phyloP scores from a whole-genome alignment of 2,888 invertebrate genomes.

The Acleris cristana region DNA sequence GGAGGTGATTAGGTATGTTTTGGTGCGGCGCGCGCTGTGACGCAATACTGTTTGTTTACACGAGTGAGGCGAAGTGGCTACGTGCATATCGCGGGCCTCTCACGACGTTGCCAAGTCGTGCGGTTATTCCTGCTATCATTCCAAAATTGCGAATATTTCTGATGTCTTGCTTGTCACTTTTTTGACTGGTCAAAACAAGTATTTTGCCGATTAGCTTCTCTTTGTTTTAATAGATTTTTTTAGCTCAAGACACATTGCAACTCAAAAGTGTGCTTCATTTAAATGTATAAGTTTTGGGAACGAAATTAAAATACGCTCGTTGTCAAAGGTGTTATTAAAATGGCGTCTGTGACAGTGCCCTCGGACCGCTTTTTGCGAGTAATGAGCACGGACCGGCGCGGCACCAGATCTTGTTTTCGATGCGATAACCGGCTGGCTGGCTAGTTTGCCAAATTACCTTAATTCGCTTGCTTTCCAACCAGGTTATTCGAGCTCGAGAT shows the following conservation, averaged over 20 bases:
- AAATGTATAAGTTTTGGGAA: no score
- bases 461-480: conserved; percentile 31
- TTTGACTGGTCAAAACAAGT: no score
- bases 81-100: conserved; percentile 44
- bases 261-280: no score
- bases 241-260: no score
- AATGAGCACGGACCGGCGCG: conserved; percentile 49
- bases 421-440: conserved; percentile 48
- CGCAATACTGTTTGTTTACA: conserved; percentile 78
- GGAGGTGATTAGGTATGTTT: conserved; percentile 52
- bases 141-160: conserved; percentile 26
- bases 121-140: conserved; percentile 44
- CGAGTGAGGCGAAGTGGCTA: conserved; percentile 57
- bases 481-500: conserved; percentile 26
- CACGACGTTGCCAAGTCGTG: conserved; percentile 73
- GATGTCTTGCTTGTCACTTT: not conserved
- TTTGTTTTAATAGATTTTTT: no score
- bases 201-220: no score
- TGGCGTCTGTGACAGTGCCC: conserved; percentile 52
- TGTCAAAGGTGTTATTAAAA: conserved; percentile 48
- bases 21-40: conserved; percentile 57
- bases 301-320: no score
- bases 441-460: conserved; percentile 36
- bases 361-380: conserved; percentile 57
- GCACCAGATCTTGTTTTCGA: conserved; percentile 51